Percentiles rank a stretch among this genome's conserved stretches.
Conservation (phyloP, 2,888 invertebrate genomes). For the Spisula subtruncata region DNA sequence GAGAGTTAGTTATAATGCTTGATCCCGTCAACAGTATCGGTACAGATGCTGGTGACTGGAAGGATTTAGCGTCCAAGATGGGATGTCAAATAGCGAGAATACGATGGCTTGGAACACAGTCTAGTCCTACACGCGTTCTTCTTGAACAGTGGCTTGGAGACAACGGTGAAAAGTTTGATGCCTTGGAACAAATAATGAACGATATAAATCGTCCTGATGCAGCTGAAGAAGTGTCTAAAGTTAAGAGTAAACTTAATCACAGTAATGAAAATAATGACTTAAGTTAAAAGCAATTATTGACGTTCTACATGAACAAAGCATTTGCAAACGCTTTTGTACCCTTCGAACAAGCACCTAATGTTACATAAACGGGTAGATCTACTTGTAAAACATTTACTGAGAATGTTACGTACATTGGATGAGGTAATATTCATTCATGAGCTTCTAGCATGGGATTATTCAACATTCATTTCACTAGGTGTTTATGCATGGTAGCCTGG, state of each 20-base stretch:
- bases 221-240: conserved; percentile 64
- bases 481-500: no score
- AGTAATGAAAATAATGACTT: neutral
- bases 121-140: conserved; percentile 65
- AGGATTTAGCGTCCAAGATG: conserved; percentile 69
- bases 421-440: no score
- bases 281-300: no score
- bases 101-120: conserved; percentile 63
- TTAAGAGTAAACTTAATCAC: neutral
- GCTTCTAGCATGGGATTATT: no score
- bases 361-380: no score
- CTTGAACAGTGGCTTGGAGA: conserved; percentile 67
- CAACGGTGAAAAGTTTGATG: conserved; percentile 51
- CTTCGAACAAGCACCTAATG: no score
- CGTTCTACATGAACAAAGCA: no score
- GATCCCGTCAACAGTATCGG: conserved; percentile 54
- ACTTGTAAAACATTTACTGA: no score
- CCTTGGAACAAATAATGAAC: conserved; percentile 62
- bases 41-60: conserved; percentile 67
- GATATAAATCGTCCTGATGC: conserved; percentile 70
- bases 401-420: no score
- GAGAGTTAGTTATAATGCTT: conserved; percentile 63
- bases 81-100: conserved; percentile 62
- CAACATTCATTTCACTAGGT: no score
- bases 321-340: no score